Conservation (phyloP, 2,113 vertebrate genomes). For the Heterotilapia buettikoferi region DNA sequence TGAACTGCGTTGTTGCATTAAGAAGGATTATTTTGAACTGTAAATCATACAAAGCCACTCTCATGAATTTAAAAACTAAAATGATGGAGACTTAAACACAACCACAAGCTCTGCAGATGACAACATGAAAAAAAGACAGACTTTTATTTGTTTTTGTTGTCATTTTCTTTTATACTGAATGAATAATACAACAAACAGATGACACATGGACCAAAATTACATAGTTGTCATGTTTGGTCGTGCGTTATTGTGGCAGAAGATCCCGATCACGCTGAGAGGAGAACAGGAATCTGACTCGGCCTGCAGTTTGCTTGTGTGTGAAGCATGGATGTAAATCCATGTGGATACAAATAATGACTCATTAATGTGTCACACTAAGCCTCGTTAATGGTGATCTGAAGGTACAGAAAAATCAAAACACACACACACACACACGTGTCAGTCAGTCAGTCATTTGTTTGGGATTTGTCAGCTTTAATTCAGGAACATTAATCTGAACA, state of each 20-base stretch:
- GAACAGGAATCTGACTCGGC: neutral
- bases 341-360: neutral
- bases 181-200: neutral
- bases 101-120: neutral
- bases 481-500: constrained; percentile 10
- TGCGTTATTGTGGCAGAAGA: neutral
- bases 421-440: neutral
- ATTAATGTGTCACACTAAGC: constrained; percentile 10
- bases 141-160: neutral
- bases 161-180: neutral
- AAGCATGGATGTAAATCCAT: neutral
- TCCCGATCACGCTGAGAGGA: neutral
- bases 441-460: constrained; percentile 3
- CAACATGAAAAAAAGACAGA: neutral
- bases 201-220: neutral
- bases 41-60: neutral
- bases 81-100: neutral
- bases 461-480: constrained; percentile 49
- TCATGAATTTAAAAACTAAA: neutral
- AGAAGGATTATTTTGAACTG: neutral
- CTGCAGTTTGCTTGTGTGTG: neutral
- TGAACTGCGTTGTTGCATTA: neutral
- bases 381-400: constrained; percentile 34
- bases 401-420: constrained; percentile 17
- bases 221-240: neutral